phyloP scores from a whole-genome alignment of 2,113 vertebrate species.

The Symphodus melops region DNA sequence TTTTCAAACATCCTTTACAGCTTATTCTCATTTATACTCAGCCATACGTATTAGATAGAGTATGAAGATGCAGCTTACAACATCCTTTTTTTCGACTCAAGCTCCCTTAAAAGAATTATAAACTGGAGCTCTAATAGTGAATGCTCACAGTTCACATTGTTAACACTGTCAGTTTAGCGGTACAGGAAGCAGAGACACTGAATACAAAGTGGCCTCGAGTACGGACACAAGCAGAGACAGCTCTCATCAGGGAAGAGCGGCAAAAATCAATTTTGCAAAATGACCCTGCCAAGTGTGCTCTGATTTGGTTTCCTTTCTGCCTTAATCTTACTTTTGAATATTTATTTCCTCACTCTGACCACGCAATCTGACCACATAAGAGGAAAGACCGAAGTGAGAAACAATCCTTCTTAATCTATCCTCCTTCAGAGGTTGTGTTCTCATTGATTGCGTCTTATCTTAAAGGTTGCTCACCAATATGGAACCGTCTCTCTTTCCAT shows the following conservation, averaged over 20 bases:
- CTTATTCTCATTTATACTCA: no score
- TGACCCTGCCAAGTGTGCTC: neutral
- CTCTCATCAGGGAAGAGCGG: neutral
- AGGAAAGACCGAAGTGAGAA: neutral
- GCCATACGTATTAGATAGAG: no score
- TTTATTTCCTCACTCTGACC: neutral
- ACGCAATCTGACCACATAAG: neutral
- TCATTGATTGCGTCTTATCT: neutral
- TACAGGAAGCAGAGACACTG: neutral
- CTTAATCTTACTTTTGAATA: neutral
- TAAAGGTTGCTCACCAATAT: neutral
- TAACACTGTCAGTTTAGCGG: neutral
- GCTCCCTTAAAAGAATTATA: neutral
- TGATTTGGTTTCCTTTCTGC: neutral
- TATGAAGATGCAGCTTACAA: neutral
- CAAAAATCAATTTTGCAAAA: neutral
- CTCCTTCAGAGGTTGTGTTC: neutral
- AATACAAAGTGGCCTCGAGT: conserved; percentile 8
- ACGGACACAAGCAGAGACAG: neutral
- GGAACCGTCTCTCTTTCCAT: neutral
- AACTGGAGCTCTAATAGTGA: neutral
- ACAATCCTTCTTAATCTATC: neutral
- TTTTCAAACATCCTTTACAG: no score
- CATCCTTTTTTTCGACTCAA: neutral
- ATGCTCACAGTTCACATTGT: neutral